These are phyloP conservation scores for Coilia nasus DNA, from an alignment of 2,797 vertebrate species.

Conservation along the genomic window DNA sequence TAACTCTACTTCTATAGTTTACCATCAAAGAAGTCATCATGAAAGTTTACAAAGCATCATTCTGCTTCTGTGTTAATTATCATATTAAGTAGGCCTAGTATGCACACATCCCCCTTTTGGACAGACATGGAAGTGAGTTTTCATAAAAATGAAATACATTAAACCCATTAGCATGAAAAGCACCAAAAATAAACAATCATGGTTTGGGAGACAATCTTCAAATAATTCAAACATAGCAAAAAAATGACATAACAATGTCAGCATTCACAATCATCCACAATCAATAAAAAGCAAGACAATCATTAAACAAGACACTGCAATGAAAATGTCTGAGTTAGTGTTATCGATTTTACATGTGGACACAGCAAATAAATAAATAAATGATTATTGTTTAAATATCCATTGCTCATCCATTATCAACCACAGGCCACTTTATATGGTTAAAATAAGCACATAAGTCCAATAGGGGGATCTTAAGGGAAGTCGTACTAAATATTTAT, in stretches of 20 bases:
- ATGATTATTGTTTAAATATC: neutral
- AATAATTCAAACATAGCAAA: neutral
- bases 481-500: neutral
- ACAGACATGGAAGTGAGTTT: slow-evolving; percentile 23
- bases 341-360: neutral
- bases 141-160: slow-evolving; percentile 29
- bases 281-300: slow-evolving; percentile 27
- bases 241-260: neutral
- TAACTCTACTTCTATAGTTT: slow-evolving; percentile 20
- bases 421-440: neutral
- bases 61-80: slow-evolving; percentile 11
- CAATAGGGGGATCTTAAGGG: neutral
- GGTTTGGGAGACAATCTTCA: slow-evolving; percentile 1
- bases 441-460: neutral
- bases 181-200: slow-evolving; percentile 25
- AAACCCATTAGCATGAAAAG: slow-evolving; percentile 24
- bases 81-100: slow-evolving; percentile 13
- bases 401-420: neutral
- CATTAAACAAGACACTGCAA: slow-evolving; percentile 11
- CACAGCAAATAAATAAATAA: slow-evolving; percentile 2
- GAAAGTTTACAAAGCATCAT: slow-evolving; percentile 20
- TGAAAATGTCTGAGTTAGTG: neutral
- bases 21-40: slow-evolving; percentile 14
- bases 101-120: slow-evolving; percentile 16
- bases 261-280: neutral